Conservation (phyloP, 1,140 invertebrate genomes). For the Grapholita molesta region DNA sequence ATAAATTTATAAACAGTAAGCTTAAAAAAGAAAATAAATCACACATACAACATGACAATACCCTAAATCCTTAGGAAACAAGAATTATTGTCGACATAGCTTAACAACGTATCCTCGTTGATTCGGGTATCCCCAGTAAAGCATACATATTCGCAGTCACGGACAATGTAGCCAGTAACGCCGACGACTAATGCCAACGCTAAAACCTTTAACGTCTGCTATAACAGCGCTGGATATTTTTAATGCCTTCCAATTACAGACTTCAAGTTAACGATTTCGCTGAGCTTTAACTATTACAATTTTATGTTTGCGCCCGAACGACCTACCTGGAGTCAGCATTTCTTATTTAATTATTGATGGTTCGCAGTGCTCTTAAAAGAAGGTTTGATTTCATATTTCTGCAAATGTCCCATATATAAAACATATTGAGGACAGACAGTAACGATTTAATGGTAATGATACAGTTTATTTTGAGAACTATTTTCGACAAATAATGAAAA, state of each 20-base stretch:
- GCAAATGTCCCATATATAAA: neutral
- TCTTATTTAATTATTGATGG: constrained; percentile 37
- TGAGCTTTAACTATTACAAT: constrained; percentile 71
- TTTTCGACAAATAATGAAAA: too few species aligned
- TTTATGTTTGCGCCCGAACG: constrained; percentile 64
- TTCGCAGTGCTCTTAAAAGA: neutral
- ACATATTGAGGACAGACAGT: too few species aligned
- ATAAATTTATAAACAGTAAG: neutral
- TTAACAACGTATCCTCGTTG: neutral
- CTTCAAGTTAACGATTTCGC: constrained; percentile 69
- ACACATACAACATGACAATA: too few species aligned
- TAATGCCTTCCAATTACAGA: constrained; percentile 76
- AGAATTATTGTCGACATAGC: neutral
- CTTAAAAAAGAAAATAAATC: too few species aligned
- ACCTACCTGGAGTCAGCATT: constrained; percentile 43
- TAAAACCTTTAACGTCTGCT: constrained; percentile 71
- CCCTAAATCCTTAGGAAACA: neutral
- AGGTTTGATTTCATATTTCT: neutral
- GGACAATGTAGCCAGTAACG: constrained; percentile 68
- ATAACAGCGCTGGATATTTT: constrained; percentile 67
- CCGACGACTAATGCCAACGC: constrained; percentile 63
- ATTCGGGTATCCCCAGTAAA: constrained; percentile 15
- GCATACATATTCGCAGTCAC: constrained; percentile 24
- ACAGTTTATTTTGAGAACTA: too few species aligned
- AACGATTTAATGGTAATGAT: too few species aligned